Percentiles rank a stretch among this genome's conserved stretches.
Evolutionary conservation across 2,113 vertebrate genomes (phyloP).

Genomic region (Brevimyrus niger): DNA sequence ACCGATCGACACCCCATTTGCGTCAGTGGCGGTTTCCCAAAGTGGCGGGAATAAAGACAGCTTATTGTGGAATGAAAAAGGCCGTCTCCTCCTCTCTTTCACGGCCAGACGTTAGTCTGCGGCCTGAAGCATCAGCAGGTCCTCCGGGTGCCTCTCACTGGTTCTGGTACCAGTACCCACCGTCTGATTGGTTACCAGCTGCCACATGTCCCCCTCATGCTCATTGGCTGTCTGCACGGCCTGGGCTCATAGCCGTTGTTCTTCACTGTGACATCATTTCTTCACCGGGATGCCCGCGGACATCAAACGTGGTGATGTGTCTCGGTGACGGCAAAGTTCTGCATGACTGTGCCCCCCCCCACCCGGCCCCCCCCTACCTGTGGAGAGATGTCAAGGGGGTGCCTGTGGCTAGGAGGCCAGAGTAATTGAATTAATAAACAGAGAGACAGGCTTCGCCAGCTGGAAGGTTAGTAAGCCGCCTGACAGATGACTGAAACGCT

Average conservation of each 20-base stretch:
- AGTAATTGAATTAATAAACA: conserved; percentile 85
- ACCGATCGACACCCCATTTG: conserved; percentile 47
- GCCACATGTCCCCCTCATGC: not conserved
- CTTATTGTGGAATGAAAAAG: conserved; percentile 14
- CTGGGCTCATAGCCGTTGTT: not conserved
- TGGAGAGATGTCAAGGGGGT: conserved; percentile 37
- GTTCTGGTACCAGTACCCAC: not conserved
- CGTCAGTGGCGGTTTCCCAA: conserved; percentile 52
- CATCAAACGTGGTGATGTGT: not conserved
- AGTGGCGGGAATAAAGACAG: conserved; percentile 47
- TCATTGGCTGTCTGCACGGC: not conserved
- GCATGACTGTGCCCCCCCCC: not conserved
- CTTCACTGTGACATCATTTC: not conserved
- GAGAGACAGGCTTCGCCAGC: conserved; percentile 63
- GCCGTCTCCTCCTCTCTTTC: not conserved
- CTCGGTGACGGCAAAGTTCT: not conserved
- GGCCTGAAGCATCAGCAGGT: not conserved
- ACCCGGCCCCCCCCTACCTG: not conserved
- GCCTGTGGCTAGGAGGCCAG: conserved; percentile 66
- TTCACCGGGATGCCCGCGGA: not conserved
- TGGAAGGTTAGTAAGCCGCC: conserved; percentile 65
- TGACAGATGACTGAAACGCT: conserved; percentile 71
- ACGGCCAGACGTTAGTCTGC: not conserved
- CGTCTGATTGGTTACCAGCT: not conserved
- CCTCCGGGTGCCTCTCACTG: not conserved